Conservation (phyloP, 1,140 invertebrate genomes). For the Leptinotarsa texana region DNA sequence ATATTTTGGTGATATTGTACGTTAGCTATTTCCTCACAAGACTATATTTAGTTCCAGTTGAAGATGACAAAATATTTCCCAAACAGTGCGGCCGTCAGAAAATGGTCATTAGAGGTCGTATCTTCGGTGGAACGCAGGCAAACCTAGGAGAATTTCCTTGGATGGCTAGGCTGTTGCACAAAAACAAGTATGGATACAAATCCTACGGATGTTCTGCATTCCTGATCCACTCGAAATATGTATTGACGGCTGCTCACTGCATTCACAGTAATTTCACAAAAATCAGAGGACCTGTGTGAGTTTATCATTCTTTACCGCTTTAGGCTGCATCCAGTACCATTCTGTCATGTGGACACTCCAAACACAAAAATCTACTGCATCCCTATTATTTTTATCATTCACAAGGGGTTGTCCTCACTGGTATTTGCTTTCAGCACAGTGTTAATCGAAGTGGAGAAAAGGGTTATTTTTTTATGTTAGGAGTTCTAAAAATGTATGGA, state of each 20-base stretch:
- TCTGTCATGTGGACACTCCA: too few species aligned
- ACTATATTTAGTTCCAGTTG: neutral
- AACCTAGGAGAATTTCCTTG: slow-evolving; percentile 62
- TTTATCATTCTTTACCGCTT: neutral
- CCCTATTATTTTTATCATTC: too few species aligned
- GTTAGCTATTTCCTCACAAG: too few species aligned
- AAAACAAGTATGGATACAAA: slow-evolving; percentile 34
- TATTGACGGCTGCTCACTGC: slow-evolving; percentile 64
- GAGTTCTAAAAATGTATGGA: too few species aligned
- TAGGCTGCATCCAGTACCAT: too few species aligned
- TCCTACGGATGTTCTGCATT: slow-evolving; percentile 58
- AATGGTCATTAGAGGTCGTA: slow-evolving; percentile 38
- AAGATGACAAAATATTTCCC: slow-evolving; percentile 39
- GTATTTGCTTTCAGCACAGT: too few species aligned
- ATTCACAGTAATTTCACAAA: slow-evolving; percentile 38
- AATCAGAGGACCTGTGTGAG: slow-evolving; percentile 38
- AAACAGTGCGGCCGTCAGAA: slow-evolving; percentile 46
- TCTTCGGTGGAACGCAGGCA: slow-evolving; percentile 53
- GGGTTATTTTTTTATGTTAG: too few species aligned
- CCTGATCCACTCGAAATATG: slow-evolving; percentile 57
- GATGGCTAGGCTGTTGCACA: slow-evolving; percentile 49
- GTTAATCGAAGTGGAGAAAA: too few species aligned
- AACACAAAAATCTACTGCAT: too few species aligned
- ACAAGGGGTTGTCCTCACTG: too few species aligned
- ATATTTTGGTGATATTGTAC: too few species aligned